Evolutionary conservation across 2,113 vertebrate species (phyloP).

Genomic region (Microcebus griseorufus): DNA sequence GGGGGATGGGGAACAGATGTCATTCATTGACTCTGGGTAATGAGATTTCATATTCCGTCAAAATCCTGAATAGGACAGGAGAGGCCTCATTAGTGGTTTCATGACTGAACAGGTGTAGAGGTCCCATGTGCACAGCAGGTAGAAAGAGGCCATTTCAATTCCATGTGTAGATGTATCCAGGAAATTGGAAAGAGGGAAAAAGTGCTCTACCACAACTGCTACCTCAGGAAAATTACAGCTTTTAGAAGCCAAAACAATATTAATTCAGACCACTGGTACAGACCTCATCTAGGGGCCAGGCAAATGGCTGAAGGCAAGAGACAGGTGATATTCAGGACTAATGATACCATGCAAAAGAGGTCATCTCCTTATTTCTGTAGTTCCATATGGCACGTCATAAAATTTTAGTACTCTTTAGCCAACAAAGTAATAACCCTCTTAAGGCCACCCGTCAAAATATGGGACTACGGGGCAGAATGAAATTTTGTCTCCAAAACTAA

Average conservation of each 20-base stretch:
- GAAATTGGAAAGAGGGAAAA: constrained; percentile 52
- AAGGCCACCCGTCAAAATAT: constrained; percentile 59
- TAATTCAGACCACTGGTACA: background rate
- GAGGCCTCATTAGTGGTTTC: constrained; percentile 65
- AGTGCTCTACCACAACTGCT: constrained; percentile 41
- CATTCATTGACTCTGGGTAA: constrained; percentile 76
- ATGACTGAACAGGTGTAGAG: constrained; percentile 69
- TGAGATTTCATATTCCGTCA: constrained; percentile 72
- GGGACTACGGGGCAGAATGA: constrained; percentile 14
- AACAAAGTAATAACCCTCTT: constrained; percentile 57
- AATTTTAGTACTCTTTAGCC: constrained; percentile 62
- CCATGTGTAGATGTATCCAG: constrained; percentile 39
- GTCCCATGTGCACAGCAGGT: constrained; percentile 48
- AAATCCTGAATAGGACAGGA: constrained; percentile 64
- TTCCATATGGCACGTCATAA: constrained; percentile 70
- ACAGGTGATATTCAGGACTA: background rate
- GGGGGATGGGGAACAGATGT: constrained; percentile 70
- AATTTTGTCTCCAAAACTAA: constrained; percentile 65
- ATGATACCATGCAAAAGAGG: constrained; percentile 7
- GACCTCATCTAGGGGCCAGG: background rate
- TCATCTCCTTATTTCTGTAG: constrained; percentile 30
- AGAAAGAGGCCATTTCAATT: constrained; percentile 68
- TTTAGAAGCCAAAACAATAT: constrained; percentile 62
- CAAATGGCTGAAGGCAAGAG: background rate
- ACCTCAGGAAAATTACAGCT: constrained; percentile 60